These are phyloP conservation scores for Aphidius gifuensis DNA, from an alignment of 1,140 invertebrate genomes.

Conservation along the genomic window DNA sequence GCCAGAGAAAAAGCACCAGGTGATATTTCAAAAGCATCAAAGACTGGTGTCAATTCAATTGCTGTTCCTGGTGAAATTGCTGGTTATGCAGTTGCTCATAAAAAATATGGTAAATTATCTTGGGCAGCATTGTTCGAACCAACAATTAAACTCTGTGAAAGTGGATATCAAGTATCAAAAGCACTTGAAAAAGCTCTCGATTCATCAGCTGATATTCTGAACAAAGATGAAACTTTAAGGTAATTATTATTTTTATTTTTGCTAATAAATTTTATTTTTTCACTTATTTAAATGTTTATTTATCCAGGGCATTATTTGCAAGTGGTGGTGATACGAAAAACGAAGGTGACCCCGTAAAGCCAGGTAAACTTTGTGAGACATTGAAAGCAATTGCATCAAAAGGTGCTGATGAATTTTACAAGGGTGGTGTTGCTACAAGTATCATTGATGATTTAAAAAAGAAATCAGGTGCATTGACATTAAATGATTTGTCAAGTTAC, in stretches of 20 bases:
- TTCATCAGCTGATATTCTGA: too few relatives aligned
- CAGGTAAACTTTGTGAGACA: slow-evolving; percentile 69
- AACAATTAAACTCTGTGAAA: slow-evolving; percentile 70
- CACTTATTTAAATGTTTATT: slow-evolving; percentile 10
- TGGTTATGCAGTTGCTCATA: slow-evolving; percentile 80
- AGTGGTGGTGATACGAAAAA: slow-evolving; percentile 46
- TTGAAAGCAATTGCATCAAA: slow-evolving; percentile 66
- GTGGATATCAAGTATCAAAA: slow-evolving; percentile 55
- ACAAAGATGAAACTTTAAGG: too few relatives aligned
- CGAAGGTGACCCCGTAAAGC: slow-evolving; percentile 64
- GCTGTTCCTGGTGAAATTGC: slow-evolving; percentile 88
- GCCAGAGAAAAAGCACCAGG: slow-evolving; percentile 70
- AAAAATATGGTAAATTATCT: slow-evolving; percentile 70
- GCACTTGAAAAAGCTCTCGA: too few relatives aligned
- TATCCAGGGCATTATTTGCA: slow-evolving; percentile 64
- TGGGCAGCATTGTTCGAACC: slow-evolving; percentile 82
- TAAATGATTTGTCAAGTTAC: slow-evolving; percentile 71
- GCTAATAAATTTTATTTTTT: too few relatives aligned
- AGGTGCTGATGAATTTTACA: slow-evolving; percentile 74
- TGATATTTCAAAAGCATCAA: slow-evolving; percentile 25
- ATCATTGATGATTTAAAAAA: slow-evolving; percentile 71
- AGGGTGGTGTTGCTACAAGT: slow-evolving; percentile 65
- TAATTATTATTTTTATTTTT: too few relatives aligned
- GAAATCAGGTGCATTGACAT: slow-evolving; percentile 69
- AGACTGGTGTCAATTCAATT: slow-evolving; percentile 66